Percentiles rank a stretch among this genome's conserved stretches.
Conservation (phyloP, 2,888 invertebrate genomes). For the Syritta pipiens region DNA sequence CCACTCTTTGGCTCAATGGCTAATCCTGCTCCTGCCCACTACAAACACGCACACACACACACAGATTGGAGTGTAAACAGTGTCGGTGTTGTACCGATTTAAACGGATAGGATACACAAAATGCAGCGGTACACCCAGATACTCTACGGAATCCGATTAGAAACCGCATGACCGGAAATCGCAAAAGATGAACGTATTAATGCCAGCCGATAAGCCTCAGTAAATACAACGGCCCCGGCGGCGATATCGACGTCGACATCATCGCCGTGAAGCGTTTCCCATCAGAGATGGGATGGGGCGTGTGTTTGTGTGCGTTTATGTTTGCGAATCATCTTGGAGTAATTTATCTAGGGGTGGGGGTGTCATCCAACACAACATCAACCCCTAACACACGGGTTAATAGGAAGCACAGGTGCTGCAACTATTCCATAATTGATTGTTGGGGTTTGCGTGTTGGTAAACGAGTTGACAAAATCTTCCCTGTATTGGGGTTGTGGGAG, state of each 20-base stretch:
- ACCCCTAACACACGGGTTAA: conserved; percentile 16
- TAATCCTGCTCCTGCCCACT: background rate
- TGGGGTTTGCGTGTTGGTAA: conserved; percentile 53
- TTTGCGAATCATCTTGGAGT: conserved; percentile 48
- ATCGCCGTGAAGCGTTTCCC: too few relatives aligned
- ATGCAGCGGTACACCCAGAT: conserved; percentile 25
- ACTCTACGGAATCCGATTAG: conserved; percentile 44
- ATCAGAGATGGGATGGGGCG: background rate
- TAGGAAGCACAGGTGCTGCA: background rate
- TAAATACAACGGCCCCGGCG: conserved; percentile 52
- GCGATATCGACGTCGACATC: too few relatives aligned
- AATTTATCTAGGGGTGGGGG: conserved; percentile 28
- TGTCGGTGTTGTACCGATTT: conserved; percentile 12
- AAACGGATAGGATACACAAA: conserved; percentile 30
- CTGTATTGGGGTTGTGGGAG: background rate
- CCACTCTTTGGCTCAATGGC: conserved; percentile 1
- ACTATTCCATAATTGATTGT: conserved; percentile 57
- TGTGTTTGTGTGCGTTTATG: conserved; percentile 40
- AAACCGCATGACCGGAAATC: conserved; percentile 68
- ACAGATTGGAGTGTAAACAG: conserved; percentile 24
- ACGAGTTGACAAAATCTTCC: conserved; percentile 51
- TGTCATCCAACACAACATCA: conserved; percentile 9
- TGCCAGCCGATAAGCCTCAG: conserved; percentile 58
- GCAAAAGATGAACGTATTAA: conserved; percentile 62
- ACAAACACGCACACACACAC: conserved; percentile 25